Evolutionary conservation across 2,888 invertebrate species (phyloP), one percentile per base, ranked within the genome.

Genomic region (Lasioglossum figueresi): DNA sequence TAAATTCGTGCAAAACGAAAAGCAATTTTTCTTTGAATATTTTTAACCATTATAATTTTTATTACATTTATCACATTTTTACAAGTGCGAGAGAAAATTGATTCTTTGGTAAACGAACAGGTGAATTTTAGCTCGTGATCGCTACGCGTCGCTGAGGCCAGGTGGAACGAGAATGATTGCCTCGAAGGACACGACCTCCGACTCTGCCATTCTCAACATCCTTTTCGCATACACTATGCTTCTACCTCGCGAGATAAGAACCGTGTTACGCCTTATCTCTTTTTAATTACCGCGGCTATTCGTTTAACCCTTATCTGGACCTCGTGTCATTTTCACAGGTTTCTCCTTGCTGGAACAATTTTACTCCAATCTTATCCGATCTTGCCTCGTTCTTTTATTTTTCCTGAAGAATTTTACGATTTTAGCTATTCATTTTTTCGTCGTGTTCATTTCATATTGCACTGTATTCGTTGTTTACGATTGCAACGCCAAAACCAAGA

Each of bases 121-220:
- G 23, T n/a, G 10, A 52, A 52, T 52, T 52, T 52, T n/a, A 3
- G 52, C 3, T 52, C 52, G n/a, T 52, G 52, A 52, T n/a, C 52
- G n/a, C 10, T 52, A n/a, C n/a, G 23, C 14, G 27, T 27, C 4
- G 59, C 59, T 5, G 27, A 19, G 3, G 1, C 66, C 66, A 34
- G 34, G 23, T 66, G 34, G 19, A 66, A 66, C 66, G 23, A 66
- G 66, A 66, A 66, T 66, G 66, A 66, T 66, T 19, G 10, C 66
- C 34, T 34, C 34, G 90, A 91, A 91, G 90, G 91, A 88, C 88
- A 59, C 83, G 84, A 88, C 88, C 89, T 90, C 88, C 78, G 80
- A 48, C 79, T 80, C 74, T 66, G 80, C 31, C 73, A 85, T 85
- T 89, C 88, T 89, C 89, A 87, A 83, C 89, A 88, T 87, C 87